Conservation (phyloP, 2,113 vertebrate genomes). For the Cacatua alba region DNA sequence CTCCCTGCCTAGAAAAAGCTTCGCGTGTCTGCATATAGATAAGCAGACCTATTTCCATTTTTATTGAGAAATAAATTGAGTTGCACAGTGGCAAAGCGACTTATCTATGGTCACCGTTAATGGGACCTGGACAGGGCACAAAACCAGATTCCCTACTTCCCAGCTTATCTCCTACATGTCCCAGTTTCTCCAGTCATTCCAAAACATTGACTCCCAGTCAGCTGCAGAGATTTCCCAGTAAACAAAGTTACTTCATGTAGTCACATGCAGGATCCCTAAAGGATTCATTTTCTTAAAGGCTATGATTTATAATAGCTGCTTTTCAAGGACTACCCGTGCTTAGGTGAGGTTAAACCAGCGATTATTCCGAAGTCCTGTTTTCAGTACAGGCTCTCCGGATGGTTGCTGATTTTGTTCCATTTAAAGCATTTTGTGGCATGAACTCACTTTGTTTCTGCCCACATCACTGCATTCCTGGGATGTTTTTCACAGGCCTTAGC, state of each 20-base stretch:
- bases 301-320: constrained; percentile 61
- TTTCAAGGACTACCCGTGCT: constrained; percentile 59
- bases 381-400: constrained; percentile 72
- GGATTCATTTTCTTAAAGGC: constrained; percentile 31
- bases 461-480: constrained; percentile 95
- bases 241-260: constrained; percentile 51
- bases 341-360: constrained; percentile 71
- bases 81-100: rapidly evolving
- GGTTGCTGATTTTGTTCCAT: constrained; percentile 83
- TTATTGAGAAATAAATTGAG: constrained; percentile 30
- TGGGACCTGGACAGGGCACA: neutral
- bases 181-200: constrained; percentile 44
- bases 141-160: constrained; percentile 7
- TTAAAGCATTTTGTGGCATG: constrained; percentile 83
- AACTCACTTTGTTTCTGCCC: constrained; percentile 89
- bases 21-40: neutral
- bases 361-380: constrained; percentile 62
- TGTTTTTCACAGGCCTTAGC: constrained; percentile 88
- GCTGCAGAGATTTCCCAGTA: constrained; percentile 50
- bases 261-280: constrained; percentile 48
- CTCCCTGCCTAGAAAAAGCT: neutral
- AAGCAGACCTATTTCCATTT: constrained; percentile 44
- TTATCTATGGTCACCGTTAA: neutral
- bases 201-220: constrained; percentile 42
- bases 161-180: neutral